Conservation (phyloP, 2,797 vertebrate genomes). For the Sparus aurata region DNA sequence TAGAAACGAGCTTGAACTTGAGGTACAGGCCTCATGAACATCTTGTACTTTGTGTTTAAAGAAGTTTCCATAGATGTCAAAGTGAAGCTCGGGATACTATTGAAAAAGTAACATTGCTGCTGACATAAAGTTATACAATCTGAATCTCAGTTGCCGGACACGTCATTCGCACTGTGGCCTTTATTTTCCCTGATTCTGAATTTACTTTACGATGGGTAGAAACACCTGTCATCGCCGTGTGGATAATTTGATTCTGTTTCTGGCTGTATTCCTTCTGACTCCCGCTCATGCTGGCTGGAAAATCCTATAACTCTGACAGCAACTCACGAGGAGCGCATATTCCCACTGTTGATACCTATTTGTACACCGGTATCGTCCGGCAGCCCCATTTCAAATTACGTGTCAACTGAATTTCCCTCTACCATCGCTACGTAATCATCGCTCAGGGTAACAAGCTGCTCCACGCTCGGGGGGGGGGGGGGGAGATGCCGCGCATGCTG, state of each 20-base stretch:
- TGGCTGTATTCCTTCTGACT: neutral
- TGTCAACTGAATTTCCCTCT: constrained; percentile 48
- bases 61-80: neutral
- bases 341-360: constrained; percentile 53
- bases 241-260: constrained; percentile 16
- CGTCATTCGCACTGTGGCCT: neutral
- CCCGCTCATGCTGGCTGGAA: neutral
- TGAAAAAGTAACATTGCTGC: constrained; percentile 1
- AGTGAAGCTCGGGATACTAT: neutral
- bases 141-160: neutral
- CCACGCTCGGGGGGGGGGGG: neutral
- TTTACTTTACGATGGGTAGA: neutral
- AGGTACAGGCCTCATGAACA: no score
- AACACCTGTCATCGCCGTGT: neutral
- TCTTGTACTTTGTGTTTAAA: no score
- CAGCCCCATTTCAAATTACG: constrained; percentile 51
- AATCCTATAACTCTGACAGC: constrained; percentile 31
- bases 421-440: constrained; percentile 43
- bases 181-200: neutral
- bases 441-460: constrained; percentile 59
- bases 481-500: constrained; percentile 37
- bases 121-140: neutral
- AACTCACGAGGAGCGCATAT: constrained; percentile 8
- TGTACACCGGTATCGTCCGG: constrained; percentile 36
- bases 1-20: no score